Base-by-base conservation (phyloP, 2,797 vertebrate genomes). In the Phataginus tricuspis region DNA sequence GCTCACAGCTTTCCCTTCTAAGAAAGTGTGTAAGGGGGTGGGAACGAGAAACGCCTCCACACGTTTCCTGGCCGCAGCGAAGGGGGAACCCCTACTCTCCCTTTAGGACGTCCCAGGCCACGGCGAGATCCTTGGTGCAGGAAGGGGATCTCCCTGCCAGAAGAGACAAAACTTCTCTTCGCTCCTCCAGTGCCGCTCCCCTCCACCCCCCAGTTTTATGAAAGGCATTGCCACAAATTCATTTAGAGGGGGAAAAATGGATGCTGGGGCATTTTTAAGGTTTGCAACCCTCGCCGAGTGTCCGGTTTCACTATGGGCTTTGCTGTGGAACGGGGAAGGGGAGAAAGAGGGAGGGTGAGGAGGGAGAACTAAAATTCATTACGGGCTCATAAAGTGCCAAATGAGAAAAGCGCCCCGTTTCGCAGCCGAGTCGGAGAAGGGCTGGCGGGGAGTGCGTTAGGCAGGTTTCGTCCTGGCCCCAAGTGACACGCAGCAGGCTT, bases 81-180 rank as follows among this genome's bases (percentile, higher is more conserved):
- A 95, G 95, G 95, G 98, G 98, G 98, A 98, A 98, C 97, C 97
- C 98, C 98, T 96, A n/a, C 96, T 98, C 97, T 96, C 92, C 79
- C 97, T 98, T 97, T 93, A 97, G 98, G 97, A 94, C 74, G 89
- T 97, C 98, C 95, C 96, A 97, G 97, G 98, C 97, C 97, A 94
- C 37, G 97, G 97, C 98, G 98, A 97, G 96, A 96, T 86, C 94
- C 96, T 97, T 89, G 96, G 97, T 97, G 96, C 95, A 90, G 80
- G 59, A 72, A 97, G 98, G 98, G 98, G 97, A 98, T 98, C 97
- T 98, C 97, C 97, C 97, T 89, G 98, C 96, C 97, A 95, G 85
- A 96, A 95, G 94, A 97, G 96, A 93, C 97, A 98, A 98, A 98
- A 98, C 97, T 98, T 98, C 96, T 61, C 71, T 92, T 37, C 89